Conservation (phyloP, 2,797 vertebrate genomes). For the Crenichthys baileyi region DNA sequence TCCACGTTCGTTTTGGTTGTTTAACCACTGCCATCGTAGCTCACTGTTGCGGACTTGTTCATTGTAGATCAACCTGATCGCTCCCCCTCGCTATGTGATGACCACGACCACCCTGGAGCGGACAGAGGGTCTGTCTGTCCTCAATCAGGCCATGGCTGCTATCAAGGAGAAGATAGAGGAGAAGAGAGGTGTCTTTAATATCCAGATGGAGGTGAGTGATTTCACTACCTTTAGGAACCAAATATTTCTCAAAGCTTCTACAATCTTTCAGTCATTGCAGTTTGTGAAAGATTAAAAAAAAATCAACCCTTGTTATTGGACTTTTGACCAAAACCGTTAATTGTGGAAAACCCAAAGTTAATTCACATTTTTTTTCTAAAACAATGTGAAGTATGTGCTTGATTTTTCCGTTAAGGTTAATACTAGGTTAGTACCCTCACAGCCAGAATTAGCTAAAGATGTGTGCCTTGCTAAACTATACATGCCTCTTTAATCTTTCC, state of each 20-base stretch:
- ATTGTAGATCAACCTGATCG: constrained; percentile 95
- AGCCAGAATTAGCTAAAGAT: too few species aligned
- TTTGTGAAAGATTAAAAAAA: neutral
- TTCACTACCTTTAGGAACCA: neutral
- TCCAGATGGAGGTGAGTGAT: constrained; percentile 93
- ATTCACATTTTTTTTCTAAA: too few species aligned
- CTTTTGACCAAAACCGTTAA: neutral
- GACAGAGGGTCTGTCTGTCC: constrained; percentile 95
- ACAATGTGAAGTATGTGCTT: too few species aligned
- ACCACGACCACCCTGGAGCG: constrained; percentile 98
- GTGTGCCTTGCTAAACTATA: too few species aligned
- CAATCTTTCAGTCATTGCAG: neutral
- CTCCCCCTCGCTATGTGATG: constrained; percentile 98
- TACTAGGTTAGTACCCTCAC: too few species aligned
- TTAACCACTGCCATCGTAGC: accelerated
- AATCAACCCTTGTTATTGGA: neutral
- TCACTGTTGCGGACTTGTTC: neutral
- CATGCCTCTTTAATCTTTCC: too few species aligned
- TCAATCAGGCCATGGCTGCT: constrained; percentile 97
- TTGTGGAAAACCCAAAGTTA: too few species aligned
- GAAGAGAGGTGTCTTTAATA: constrained; percentile 97
- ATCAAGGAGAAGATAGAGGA: constrained; percentile 99
- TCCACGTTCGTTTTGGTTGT: neutral
- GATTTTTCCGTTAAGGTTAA: too few species aligned
- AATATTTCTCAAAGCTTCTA: neutral